Evolutionary conservation across 1,140 invertebrate genomes (phyloP), one percentile per base, ranked within the genome.

Genomic region (Drosophila pachea): DNA sequence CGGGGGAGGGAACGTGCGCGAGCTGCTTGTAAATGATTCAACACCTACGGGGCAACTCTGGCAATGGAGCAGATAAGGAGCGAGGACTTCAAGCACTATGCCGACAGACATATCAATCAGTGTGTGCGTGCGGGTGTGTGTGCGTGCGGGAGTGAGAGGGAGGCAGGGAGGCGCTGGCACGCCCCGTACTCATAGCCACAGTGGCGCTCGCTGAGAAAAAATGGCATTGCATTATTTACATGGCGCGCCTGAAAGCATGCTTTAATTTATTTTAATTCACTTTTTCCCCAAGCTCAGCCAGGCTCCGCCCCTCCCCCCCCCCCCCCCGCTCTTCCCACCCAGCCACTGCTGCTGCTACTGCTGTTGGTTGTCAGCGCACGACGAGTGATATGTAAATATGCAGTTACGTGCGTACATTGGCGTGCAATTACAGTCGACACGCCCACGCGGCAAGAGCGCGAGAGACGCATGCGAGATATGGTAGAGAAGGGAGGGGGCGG

Each of bases 221-320:
- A 84, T 84, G 78, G 70, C 61, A 70, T 66, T 84, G 81, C 81
- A 86, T 84, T 84, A 84, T 86, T 84, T 84, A 84, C 81, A 74
- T 81, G 76, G 74, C 65, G 77, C 67, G 82, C 76, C 82, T 81
- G 81, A 86, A 86, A 86, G 82, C 81, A 81, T 81, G 82, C 77
- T 86, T 86, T 86, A 86, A 86, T 86, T 86, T 86, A 86, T 86
- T 86, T 86, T 86, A 86, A 86, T 86, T 86, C 76, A 75, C 73
- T 86, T 78, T 61, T 61, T 62, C 33, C 48, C 36, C 61, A 52
- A 52, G 49, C 49, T 33, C 63, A 35, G 64, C 35, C 31, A 7
- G 31, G 31, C 22, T 9, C 40, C 14, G 16, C 42, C 47, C 22
- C 52, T 61, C 62, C 53, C 35, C n/a, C n/a, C n/a, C n/a, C n/a